Percentiles rank a stretch among this genome's conserved stretches.
Evolutionary conservation across 2,797 vertebrate species (phyloP).

Genomic region (Pangasius mekongensis): DNA sequence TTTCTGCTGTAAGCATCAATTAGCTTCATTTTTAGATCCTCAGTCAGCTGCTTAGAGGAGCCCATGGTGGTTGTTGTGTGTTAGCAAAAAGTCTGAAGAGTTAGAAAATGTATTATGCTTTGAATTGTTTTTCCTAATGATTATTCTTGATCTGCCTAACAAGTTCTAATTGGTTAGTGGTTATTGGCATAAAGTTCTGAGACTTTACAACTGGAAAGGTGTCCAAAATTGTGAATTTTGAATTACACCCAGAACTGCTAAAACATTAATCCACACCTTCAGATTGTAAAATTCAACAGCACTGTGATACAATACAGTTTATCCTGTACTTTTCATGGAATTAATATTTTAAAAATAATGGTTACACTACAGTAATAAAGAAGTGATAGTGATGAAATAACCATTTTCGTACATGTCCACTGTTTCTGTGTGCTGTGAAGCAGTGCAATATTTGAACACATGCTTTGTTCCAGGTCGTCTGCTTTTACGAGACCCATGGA

Average conservation of each 20-base stretch:
- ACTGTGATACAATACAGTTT: not conserved
- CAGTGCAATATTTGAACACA: not conserved
- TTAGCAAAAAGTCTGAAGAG: not conserved
- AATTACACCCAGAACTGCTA: not conserved
- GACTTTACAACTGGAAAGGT: not conserved
- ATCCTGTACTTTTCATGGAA: not conserved
- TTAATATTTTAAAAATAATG: not conserved
- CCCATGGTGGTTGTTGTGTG: not conserved
- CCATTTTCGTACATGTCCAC: not conserved
- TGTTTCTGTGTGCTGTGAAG: not conserved
- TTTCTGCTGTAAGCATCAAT: not conserved
- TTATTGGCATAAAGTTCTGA: not conserved
- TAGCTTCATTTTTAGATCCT: not conserved
- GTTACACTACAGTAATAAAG: not conserved
- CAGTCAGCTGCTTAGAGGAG: not conserved
- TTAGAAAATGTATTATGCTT: not conserved
- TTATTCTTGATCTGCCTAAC: not conserved
- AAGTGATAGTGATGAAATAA: not conserved
- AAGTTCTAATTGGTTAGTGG: not conserved
- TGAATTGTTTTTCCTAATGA: not conserved
- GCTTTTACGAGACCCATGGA: constrained; percentile 43
- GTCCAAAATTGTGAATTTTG: not conserved
- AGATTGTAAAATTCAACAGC: not conserved
- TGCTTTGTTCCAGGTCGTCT: constrained; percentile 27
- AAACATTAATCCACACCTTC: not conserved